phyloP scores from a whole-genome alignment of 2,888 invertebrate genomes.

The Branchipolynoe longqiensis region DNA sequence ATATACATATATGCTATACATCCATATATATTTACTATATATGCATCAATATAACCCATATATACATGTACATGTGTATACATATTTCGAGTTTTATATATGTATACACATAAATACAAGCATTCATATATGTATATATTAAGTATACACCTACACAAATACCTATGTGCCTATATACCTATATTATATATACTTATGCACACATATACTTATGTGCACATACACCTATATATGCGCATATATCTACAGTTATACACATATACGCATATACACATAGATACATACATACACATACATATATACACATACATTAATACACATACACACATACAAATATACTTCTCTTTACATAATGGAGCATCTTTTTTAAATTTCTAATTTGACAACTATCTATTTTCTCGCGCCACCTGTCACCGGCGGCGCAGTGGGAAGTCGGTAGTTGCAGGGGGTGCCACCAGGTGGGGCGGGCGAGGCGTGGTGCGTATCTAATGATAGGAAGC shows the following conservation, averaged over 20 bases:
- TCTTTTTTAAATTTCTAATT: not conserved
- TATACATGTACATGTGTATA: no score
- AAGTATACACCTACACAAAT: no score
- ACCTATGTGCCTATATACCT: no score
- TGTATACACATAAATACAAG: no score
- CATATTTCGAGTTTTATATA: no score
- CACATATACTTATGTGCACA: no score
- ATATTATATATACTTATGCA: no score
- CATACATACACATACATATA: not conserved
- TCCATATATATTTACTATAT: no score
- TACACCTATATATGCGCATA: not conserved
- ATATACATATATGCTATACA: not conserved
- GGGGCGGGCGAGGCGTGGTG: not conserved
- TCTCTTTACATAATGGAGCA: not conserved
- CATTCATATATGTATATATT: no score
- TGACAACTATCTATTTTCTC: not conserved
- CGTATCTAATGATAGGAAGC: conserved; percentile 20
- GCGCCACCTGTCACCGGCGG: not conserved
- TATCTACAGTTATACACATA: not conserved
- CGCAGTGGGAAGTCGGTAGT: not conserved
- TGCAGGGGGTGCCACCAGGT: not conserved
- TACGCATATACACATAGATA: not conserved
- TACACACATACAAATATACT: not conserved
- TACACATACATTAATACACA: not conserved
- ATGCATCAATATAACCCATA: no score